Evolutionary conservation across 2,113 vertebrate genomes (phyloP), one percentile per base, ranked within the genome.

Genomic region (Pluvialis apricaria): DNA sequence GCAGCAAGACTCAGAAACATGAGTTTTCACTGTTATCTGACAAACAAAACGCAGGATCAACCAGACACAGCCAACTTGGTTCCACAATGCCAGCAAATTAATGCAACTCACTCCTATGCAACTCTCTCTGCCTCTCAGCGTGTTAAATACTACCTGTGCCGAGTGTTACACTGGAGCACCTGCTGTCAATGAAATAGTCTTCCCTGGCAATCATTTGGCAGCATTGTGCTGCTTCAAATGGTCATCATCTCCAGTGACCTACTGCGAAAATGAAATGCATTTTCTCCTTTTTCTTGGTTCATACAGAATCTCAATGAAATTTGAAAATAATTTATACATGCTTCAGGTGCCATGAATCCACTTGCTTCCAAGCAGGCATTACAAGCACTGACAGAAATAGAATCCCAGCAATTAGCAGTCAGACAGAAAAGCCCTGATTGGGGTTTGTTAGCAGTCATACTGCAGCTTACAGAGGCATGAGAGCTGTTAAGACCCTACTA

Each of bases 161-260:
- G 40, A 88, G 72, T 52, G 78, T 58, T 87, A 69, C 57, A 15
- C 1, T 11, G 82, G 72, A 96, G 79, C 64, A 60, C 95, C 96
- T 95, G 91, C 97, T 97, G 98, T 17, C 95, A 95, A 21, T 62
- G 61, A 91, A 97, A 97, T 34, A 73, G 87, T 83, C 81, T 97
- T 95, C 82, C 82, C 18, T 49, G 84, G 70, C n/a, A 95, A 62
- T 92, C 93, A 94, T 60, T 58, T 62, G 76, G 40, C 45, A 58
- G 86, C 51, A 72, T 31, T 94, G 69, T 91, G 91, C 45, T 88
- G 42, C 70, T 96, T 95, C 91, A 97, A 96, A 97, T 55, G 88
- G 92, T 86, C 87, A 84, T 72, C 61, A 28, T 96, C 76, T 92
- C 83, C 81, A 93, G 65, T 45, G 69, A 79, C 92, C 78, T 34